Evolutionary conservation across 1,140 invertebrate species (phyloP).

Genomic region (Agrypnia vestita): DNA sequence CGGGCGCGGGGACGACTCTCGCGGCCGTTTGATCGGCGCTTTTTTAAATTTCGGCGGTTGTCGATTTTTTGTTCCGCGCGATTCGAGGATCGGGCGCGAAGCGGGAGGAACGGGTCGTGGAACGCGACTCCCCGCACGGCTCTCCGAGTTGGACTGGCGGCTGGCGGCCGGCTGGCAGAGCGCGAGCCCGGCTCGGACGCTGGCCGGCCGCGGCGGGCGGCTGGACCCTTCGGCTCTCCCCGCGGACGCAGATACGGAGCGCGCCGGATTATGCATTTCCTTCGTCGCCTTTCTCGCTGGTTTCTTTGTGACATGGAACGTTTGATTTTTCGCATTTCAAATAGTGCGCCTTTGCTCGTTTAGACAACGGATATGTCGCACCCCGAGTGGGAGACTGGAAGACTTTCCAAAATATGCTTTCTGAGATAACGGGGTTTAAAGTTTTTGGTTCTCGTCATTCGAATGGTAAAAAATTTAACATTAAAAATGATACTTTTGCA

Average conservation of each 20-base stretch:
- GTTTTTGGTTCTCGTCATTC: too few species aligned
- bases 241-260: not conserved
- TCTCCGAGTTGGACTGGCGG: conserved; percentile 15
- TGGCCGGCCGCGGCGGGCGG: not conserved
- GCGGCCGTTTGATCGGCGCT: not conserved
- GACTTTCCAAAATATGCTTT: too few species aligned
- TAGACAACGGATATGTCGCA: not conserved
- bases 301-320: not conserved
- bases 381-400: not conserved
- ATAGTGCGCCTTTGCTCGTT: not conserved
- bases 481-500: too few species aligned
- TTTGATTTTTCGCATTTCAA: not conserved
- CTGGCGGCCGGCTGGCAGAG: not conserved
- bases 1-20: not conserved
- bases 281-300: not conserved
- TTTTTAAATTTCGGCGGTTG: conserved; percentile 2
- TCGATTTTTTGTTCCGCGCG: not conserved
- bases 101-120: not conserved
- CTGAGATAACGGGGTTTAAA: too few species aligned
- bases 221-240: not conserved
- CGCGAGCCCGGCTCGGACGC: not conserved
- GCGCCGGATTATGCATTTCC: not conserved
- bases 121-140: conserved; percentile 11
- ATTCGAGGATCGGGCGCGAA: conserved; percentile 25
- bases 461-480: too few species aligned